Conservation (phyloP, 2,113 vertebrate genomes). For the Reinhardtius hippoglossoides region DNA sequence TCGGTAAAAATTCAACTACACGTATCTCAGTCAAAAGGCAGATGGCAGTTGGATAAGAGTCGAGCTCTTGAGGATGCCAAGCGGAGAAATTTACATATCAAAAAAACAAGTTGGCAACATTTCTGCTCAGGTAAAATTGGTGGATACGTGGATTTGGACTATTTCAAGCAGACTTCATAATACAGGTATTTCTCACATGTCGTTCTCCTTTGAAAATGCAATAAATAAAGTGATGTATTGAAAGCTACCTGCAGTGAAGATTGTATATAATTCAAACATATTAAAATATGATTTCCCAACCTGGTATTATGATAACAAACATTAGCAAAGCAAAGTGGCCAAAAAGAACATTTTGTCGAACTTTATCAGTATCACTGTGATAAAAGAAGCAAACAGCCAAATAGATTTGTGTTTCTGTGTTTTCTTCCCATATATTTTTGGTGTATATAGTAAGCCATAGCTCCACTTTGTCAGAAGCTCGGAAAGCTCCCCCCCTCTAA, state of each 20-base stretch:
- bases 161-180: constrained; percentile 18
- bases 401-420: background rate
- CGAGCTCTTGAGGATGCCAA: constrained; percentile 31
- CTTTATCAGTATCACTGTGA: background rate
- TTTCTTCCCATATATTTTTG: background rate
- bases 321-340: background rate
- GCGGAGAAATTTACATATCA: constrained; percentile 48
- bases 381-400: background rate
- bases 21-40: constrained; percentile 32
- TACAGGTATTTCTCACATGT: constrained; percentile 2
- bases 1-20: constrained; percentile 33
- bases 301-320: no score
- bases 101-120: constrained; percentile 26
- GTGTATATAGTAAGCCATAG: constrained; percentile 3
- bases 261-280: background rate
- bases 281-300: no score
- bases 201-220: background rate
- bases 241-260: background rate
- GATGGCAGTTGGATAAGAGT: constrained; percentile 45
- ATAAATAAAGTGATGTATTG: background rate
- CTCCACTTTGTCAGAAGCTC: constrained; percentile 31
- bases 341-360: background rate
- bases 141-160: no score
- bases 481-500: constrained; percentile 28
- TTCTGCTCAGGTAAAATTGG: constrained; percentile 41